These are phyloP conservation scores for Antheraea pernyi DNA, from an alignment of 1,140 invertebrate genomes.

Conservation along the genomic window DNA sequence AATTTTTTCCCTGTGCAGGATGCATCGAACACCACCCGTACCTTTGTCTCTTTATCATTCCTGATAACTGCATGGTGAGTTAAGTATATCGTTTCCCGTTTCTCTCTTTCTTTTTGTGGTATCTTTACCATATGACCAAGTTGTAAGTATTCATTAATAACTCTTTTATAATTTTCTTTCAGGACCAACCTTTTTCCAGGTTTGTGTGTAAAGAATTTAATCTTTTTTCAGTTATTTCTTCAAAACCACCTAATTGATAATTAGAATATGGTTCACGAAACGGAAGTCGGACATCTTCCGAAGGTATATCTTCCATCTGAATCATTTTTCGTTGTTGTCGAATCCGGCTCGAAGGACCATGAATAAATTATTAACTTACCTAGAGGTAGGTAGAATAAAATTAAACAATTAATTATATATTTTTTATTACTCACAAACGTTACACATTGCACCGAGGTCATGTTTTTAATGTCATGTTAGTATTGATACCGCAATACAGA, in stretches of 20 bases:
- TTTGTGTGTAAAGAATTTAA: constrained; percentile 3
- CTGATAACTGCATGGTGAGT: constrained; percentile 1
- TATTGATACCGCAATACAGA: too few species aligned
- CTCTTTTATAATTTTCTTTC: constrained; percentile 8
- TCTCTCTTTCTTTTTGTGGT: background rate
- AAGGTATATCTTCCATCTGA: constrained; percentile 40
- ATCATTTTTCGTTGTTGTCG: constrained; percentile 23
- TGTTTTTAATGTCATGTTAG: too few species aligned
- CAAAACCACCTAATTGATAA: background rate
- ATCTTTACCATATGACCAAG: background rate
- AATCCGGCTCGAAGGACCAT: too few species aligned
- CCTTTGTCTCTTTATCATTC: constrained; percentile 3
- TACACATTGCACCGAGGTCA: too few species aligned
- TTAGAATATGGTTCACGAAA: constrained; percentile 28
- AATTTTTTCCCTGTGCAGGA: background rate
- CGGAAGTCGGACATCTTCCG: constrained; percentile 46
- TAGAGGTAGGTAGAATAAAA: too few species aligned
- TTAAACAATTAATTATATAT: too few species aligned
- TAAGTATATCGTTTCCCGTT: background rate
- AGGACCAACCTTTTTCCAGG: background rate
- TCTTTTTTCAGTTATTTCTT: constrained; percentile 11
- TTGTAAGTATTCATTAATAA: constrained; percentile 3
- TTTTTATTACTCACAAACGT: too few species aligned
- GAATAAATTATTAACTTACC: too few species aligned
- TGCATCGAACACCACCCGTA: background rate